Evolutionary conservation across 2,113 vertebrate genomes (phyloP).

Genomic region (Forbesichthys agassizii): DNA sequence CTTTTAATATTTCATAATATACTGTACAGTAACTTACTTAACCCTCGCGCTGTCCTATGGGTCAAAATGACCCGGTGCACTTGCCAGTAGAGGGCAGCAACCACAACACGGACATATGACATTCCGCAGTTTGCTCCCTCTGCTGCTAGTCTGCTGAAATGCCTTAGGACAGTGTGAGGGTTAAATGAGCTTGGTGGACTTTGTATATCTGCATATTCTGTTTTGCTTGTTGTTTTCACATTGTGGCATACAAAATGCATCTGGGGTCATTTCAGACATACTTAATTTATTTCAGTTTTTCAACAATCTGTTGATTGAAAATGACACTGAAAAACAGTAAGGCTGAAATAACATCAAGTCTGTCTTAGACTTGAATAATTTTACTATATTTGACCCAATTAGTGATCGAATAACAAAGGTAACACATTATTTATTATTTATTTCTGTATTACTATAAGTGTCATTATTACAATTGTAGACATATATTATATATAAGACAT

Average conservation of each 20-base stretch:
- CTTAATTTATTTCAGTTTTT: conserved; percentile 49
- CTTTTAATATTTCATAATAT: not conserved
- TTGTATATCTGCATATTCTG: conserved; percentile 38
- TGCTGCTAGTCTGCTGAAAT: no score
- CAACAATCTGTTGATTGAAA: conserved; percentile 1
- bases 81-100: no score
- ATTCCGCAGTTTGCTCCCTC: no score
- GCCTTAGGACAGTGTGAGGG: no score
- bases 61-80: no score
- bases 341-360: conserved; percentile 38
- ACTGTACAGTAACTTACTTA: no score
- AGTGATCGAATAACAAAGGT: conserved; percentile 31
- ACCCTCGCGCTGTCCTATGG: no score
- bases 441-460: not conserved
- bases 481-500: no score
- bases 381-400: conserved; percentile 25
- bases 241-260: conserved; percentile 14
- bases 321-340: conserved; percentile 32
- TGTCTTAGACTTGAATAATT: conserved; percentile 34
- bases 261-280: conserved; percentile 41
- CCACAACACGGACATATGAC: no score
- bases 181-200: conserved; percentile 7
- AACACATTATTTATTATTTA: conserved; percentile 66
- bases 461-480: not conserved
- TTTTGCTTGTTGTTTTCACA: conserved; percentile 16